Base-by-base conservation (phyloP, 2,888 invertebrate genomes). In the Harpagoxenus sublaevis region DNA sequence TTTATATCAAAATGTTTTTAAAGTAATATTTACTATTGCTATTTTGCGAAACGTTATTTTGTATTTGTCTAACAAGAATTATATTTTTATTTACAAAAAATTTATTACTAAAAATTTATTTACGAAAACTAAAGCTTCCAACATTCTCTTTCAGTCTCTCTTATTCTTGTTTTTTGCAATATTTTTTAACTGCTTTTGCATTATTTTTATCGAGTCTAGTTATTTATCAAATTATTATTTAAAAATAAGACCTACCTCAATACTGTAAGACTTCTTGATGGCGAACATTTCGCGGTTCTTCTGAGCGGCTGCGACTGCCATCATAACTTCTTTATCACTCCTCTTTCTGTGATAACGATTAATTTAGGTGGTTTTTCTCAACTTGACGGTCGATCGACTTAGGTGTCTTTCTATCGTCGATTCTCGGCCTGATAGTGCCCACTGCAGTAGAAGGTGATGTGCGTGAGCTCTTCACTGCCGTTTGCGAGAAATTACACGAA, bases 241-340 rank as follows among this genome's bases (percentile, higher is more conserved):
- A 42, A 45, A 31, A 71, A n/a, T 68, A n/a, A 63, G 62, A 93
- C 98, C 97, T 96, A 98, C 99, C 98, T 99, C 99, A 95, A 99
- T 98, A 96, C 98, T 98, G 97, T 99, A 99, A 91, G 98, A 98
- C 95, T 99, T 99, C 96, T 98, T 98, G 96, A 98, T 98, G 95
- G 98, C 98, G 97, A 98, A 98, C 97, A 98, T 98, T 96, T 98
- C 98, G 95, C 98, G 97, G 96, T 98, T 98, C 96, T 98, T 98
- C 96, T 98, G 98, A 90, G 98, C 98, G 95, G 98, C 98, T 95
- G 98, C 98, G 94, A 98, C 98, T 96, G 98, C 98, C 97, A 98
- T 98, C 96, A 96, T 97, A 91, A 86, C 88, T 82, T 78, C 51
- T 86, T 84, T 86, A 45, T 83, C 60, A 86, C 85, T 88, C 86